Conservation (phyloP, 2,888 invertebrate species). For the Diabrotica balteata region DNA sequence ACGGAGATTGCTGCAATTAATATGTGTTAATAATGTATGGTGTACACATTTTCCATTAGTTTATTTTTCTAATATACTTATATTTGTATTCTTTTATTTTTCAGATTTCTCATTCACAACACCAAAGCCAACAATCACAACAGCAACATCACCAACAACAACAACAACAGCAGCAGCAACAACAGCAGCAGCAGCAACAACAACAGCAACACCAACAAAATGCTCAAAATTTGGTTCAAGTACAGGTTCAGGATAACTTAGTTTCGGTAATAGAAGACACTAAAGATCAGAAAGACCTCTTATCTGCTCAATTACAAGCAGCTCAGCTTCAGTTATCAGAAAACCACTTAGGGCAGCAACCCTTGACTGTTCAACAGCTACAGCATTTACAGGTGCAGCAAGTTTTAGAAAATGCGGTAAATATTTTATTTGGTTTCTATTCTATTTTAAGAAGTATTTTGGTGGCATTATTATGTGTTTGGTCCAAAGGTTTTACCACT, state of each 20-base stretch:
- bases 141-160: conserved; percentile 33
- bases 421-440: conserved; percentile 13
- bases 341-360: conserved; percentile 61
- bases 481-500: no score
- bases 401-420: conserved; percentile 61
- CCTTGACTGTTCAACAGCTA: conserved; percentile 55
- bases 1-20: no score
- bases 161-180: conserved; percentile 40
- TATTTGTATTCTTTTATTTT: neutral
- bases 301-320: conserved; percentile 54
- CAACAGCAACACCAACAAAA: conserved; percentile 55
- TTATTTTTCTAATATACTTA: no score
- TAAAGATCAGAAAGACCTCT: conserved; percentile 57
- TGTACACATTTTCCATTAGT: no score
- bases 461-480: no score
- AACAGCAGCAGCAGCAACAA: conserved; percentile 48
- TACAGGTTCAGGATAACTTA: conserved; percentile 60
- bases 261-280: conserved; percentile 60
- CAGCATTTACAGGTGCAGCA: conserved; percentile 66
- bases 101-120: conserved; percentile 31
- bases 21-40: no score
- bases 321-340: conserved; percentile 65
- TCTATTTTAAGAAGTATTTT: neutral
- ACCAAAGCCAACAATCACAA: conserved; percentile 19
- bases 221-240: conserved; percentile 58